phyloP scores from a whole-genome alignment of 2,113 vertebrate genomes.

The Grammomys surdaster region DNA sequence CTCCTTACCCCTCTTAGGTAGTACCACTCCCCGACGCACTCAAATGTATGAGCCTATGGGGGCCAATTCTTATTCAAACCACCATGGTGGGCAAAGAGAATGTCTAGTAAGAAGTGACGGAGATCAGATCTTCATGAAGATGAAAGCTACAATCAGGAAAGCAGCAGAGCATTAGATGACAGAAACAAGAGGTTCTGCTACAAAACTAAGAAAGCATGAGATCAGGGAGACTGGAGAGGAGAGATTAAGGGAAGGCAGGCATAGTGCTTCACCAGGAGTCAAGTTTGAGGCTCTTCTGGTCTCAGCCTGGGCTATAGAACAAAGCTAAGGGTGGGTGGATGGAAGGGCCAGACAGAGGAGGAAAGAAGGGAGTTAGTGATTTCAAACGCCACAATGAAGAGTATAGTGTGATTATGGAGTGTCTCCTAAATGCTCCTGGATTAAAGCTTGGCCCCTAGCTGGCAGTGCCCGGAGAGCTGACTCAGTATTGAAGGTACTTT shows the following conservation, averaged over 20 bases:
- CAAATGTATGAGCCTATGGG: neutral
- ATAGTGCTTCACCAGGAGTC: neutral
- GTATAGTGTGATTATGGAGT: neutral
- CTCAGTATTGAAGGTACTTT: neutral
- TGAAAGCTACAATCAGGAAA: neutral
- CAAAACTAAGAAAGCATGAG: neutral
- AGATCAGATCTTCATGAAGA: neutral
- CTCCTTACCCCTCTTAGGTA: neutral
- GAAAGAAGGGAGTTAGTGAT: neutral
- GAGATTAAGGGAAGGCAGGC: neutral
- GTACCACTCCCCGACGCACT: neutral
- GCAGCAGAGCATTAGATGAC: neutral
- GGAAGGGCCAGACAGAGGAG: too few relatives aligned
- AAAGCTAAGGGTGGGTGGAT: neutral
- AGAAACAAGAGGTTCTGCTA: neutral
- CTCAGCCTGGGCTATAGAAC: neutral
- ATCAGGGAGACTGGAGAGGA: neutral
- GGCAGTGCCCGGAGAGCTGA: too few relatives aligned
- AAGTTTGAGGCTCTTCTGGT: neutral
- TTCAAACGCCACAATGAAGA: neutral
- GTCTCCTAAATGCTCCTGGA: neutral
- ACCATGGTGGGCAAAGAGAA: neutral
- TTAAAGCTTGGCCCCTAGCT: neutral
- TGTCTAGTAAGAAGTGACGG: neutral
- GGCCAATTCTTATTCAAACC: neutral